Percentiles rank a stretch among this genome's conserved stretches.
Conservation (phyloP, 2,797 vertebrate species). For the Spizella passerina region DNA sequence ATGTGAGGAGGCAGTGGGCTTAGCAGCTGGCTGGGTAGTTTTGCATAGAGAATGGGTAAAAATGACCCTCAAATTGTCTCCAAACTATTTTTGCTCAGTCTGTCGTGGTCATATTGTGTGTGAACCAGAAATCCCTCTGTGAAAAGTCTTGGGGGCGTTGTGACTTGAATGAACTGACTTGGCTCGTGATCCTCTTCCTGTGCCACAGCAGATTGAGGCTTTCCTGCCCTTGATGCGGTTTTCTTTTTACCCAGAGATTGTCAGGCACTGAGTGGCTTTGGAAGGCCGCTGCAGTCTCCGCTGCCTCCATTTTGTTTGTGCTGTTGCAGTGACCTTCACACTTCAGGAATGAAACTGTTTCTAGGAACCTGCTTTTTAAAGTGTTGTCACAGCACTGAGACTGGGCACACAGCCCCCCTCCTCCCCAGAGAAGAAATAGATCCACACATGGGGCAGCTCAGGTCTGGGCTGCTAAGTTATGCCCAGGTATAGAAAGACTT, state of each 20-base stretch:
- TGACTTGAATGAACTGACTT: background rate
- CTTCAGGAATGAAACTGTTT: slow-evolving; percentile 41
- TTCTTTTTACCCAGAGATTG: slow-evolving; percentile 36
- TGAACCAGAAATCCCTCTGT: background rate
- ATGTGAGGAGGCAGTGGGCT: background rate
- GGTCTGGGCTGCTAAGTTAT: background rate
- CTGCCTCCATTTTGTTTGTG: slow-evolving; percentile 62
- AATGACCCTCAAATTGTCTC: background rate
- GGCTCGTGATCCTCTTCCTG: background rate
- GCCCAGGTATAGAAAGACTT: background rate
- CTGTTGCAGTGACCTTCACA: slow-evolving; percentile 65
- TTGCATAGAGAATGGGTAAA: background rate
- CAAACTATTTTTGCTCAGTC: background rate
- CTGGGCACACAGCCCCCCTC: background rate
- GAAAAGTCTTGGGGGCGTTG: background rate
- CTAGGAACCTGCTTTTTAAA: slow-evolving; percentile 38
- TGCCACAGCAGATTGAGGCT: background rate
- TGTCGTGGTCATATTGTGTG: background rate
- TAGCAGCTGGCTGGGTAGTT: background rate
- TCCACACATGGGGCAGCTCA: background rate
- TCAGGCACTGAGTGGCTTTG: slow-evolving; percentile 5
- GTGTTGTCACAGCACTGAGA: background rate
- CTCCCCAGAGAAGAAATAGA: background rate
- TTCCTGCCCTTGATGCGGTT: slow-evolving; percentile 18
- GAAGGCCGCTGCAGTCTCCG: background rate